Conservation (phyloP, 2,113 vertebrate genomes). For the Malaclemys terrapin region DNA sequence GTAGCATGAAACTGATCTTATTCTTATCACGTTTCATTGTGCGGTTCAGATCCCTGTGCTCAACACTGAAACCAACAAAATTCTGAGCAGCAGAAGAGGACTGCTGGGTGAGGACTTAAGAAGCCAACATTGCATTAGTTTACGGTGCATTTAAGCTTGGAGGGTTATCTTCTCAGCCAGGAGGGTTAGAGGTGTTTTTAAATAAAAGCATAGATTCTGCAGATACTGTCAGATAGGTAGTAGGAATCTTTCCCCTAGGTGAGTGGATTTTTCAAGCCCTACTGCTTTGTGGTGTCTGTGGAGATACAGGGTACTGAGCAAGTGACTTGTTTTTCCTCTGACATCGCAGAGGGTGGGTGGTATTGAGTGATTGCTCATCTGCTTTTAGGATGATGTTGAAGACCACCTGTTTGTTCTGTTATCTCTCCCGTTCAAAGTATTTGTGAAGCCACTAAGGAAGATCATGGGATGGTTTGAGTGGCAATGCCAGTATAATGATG, state of each 20-base stretch:
- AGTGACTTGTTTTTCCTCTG: not conserved
- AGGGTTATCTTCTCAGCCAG: not conserved
- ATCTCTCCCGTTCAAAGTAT: not conserved
- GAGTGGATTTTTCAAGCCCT: not conserved
- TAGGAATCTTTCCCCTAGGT: not conserved
- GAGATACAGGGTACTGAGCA: not conserved
- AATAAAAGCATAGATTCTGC: not conserved
- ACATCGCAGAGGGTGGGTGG: not conserved
- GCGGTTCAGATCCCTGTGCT: not conserved
- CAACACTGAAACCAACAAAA: not conserved
- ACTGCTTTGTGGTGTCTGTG: not conserved
- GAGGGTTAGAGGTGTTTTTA: not conserved
- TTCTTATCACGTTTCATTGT: not conserved
- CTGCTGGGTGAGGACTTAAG: not conserved
- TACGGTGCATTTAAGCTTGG: not conserved
- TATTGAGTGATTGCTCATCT: not conserved
- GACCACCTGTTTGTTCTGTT: not conserved
- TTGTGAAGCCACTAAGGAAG: not conserved
- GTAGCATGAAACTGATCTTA: not conserved
- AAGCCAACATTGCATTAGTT: not conserved
- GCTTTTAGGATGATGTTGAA: not conserved
- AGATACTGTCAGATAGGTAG: not conserved
- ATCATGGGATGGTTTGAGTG: not conserved
- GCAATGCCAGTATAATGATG: not conserved
- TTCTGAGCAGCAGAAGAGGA: not conserved